phyloP scores from a whole-genome alignment of 2,888 invertebrate genomes.

The Xestoiulus laeticollis region DNA sequence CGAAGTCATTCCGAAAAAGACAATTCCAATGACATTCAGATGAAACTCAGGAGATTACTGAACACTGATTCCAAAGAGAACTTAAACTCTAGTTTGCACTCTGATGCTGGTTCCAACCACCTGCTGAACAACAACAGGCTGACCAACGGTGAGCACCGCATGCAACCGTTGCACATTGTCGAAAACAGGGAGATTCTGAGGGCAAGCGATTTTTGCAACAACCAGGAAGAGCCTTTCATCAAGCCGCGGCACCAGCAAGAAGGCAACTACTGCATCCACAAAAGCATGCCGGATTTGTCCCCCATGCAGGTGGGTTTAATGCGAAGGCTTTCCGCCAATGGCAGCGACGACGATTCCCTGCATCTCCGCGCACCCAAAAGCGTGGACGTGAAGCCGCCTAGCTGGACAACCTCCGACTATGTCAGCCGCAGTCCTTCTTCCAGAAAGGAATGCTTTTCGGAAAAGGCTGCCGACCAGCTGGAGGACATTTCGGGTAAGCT shows the following conservation, averaged over 20 bases:
- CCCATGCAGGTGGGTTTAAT: slow-evolving; percentile 54
- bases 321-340: neutral
- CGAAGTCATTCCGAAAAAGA: slow-evolving; percentile 56
- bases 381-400: slow-evolving; percentile 51
- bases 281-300: slow-evolving; percentile 79
- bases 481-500: slow-evolving; percentile 53
- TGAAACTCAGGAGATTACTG: slow-evolving; percentile 78
- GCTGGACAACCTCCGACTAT: slow-evolving; percentile 58
- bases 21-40: slow-evolving; percentile 73
- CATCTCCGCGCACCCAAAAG: slow-evolving; percentile 53
- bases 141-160: neutral
- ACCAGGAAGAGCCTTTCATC: slow-evolving; percentile 49
- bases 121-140: neutral
- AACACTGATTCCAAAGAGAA: slow-evolving; percentile 80
- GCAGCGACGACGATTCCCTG: slow-evolving; percentile 19
- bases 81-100: slow-evolving; percentile 60
- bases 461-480: slow-evolving; percentile 44
- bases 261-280: slow-evolving; percentile 68
- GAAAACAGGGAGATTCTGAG: neutral
- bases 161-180: neutral
- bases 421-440: slow-evolving; percentile 59
- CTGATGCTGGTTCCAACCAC: neutral
- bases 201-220: neutral
- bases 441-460: slow-evolving; percentile 39
- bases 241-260: slow-evolving; percentile 55